A percentile compares a stretch with the other conserved stretches of the same genome.
Evolutionary conservation across 2,113 vertebrate genomes (phyloP).

Genomic region (Steatornis caripensis): DNA sequence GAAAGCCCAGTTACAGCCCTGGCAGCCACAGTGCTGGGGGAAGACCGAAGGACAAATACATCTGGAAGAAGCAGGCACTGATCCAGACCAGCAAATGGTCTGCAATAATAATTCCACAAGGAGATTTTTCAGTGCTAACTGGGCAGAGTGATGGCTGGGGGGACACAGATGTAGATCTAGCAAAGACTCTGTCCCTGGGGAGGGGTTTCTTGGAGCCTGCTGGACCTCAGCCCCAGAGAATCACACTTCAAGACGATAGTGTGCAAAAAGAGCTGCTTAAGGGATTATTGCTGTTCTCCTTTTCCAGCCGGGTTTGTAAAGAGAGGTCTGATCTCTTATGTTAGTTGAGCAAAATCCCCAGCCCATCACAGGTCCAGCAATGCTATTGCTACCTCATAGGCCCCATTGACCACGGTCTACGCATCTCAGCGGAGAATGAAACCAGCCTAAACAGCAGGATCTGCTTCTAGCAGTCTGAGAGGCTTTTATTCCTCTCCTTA

Average conservation of each 20-base stretch:
- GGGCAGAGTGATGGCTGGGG: accelerated
- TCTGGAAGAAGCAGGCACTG: neutral
- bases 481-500: neutral
- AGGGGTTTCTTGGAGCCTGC: neutral
- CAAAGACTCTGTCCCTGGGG: neutral
- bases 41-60: neutral
- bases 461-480: neutral
- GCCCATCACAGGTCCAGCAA: neutral
- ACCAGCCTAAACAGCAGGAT: neutral
- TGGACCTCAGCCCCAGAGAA: neutral
- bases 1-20: neutral
- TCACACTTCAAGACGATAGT: neutral
- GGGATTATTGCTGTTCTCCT: neutral
- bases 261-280: neutral
- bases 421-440: neutral
- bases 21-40: neutral
- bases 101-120: neutral
- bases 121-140: neutral
- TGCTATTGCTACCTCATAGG: neutral
- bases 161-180: neutral
- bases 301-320: neutral
- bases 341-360: neutral
- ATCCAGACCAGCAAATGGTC: neutral
- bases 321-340: neutral
- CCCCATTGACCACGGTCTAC: neutral